These are phyloP conservation scores for Siphonodentalium dalli DNA, from an alignment of 2,888 invertebrate species.

Conservation along the genomic window DNA sequence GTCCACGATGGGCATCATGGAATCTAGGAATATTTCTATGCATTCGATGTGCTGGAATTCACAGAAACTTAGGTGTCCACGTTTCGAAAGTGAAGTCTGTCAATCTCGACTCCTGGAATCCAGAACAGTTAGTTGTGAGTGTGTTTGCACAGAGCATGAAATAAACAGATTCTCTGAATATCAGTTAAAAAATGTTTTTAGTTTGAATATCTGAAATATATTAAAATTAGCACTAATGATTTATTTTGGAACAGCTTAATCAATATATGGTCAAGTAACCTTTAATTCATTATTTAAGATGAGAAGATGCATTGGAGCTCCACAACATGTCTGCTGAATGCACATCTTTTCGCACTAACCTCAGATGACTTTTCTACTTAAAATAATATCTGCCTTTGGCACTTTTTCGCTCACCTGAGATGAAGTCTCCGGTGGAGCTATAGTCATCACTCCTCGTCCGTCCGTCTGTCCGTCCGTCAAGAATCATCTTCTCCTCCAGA, in stretches of 20 bases:
- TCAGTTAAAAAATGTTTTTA: background rate
- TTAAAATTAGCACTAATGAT: background rate
- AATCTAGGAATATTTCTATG: slow-evolving; percentile 98
- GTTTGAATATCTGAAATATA: background rate
- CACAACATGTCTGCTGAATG: no score
- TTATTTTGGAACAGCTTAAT: background rate
- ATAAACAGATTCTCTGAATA: background rate
- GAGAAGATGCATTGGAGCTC: no score
- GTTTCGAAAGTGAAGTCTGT: slow-evolving; percentile 99
- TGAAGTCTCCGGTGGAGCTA: no score
- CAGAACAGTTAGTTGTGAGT: slow-evolving; percentile 90
- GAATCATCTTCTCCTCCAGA: no score
- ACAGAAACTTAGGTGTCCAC: slow-evolving; percentile 97
- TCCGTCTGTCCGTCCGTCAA: no score
- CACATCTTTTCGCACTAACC: no score
- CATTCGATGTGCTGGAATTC: slow-evolving; percentile 98
- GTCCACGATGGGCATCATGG: slow-evolving; percentile 99
- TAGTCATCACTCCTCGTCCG: no score
- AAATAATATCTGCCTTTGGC: no score
- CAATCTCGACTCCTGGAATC: slow-evolving; percentile 97
- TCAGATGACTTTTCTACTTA: no score
- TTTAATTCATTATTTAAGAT: background rate
- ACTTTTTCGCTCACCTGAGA: no score
- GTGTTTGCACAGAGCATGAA: background rate
- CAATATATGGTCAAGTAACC: no score